A percentile compares a stretch with the other conserved stretches of the same genome.
phyloP scores from a whole-genome alignment of 2,113 vertebrate genomes.

The Dascyllus trimaculatus region DNA sequence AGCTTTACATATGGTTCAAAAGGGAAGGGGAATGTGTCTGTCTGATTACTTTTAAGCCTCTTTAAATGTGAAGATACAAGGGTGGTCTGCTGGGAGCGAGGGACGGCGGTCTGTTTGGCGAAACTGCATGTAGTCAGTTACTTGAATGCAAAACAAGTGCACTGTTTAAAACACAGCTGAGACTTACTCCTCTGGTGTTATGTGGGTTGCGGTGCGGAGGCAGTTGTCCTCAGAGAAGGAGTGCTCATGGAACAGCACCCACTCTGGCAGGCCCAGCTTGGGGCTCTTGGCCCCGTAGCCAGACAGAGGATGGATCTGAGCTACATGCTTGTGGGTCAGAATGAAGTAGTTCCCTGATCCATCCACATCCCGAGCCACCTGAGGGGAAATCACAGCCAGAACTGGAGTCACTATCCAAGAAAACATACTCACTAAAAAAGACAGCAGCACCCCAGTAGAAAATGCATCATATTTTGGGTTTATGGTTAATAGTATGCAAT shows the following conservation, averaged over 20 bases:
- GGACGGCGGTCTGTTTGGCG: background rate
- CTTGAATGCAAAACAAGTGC: background rate
- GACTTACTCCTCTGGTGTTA: conserved; percentile 89
- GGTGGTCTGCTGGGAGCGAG: conserved; percentile 1
- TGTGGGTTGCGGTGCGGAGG: conserved; percentile 85
- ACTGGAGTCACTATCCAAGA: background rate
- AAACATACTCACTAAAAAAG: no score
- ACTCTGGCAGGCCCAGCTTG: conserved; percentile 87
- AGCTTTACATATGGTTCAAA: conserved; percentile 38
- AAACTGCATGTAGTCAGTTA: background rate
- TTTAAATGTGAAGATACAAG: background rate
- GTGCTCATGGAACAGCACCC: conserved; percentile 92
- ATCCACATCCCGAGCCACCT: conserved; percentile 92
- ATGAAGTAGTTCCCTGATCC: conserved; percentile 92
- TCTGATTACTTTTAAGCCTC: conserved; percentile 45
- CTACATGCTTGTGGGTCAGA: conserved; percentile 90
- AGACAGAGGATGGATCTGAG: conserved; percentile 90
- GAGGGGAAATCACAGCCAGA: conserved; percentile 20
- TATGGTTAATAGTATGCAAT: background rate
- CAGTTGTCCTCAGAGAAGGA: conserved; percentile 89
- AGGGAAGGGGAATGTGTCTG: conserved; percentile 42
- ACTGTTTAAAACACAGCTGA: background rate
- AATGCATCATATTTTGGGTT: background rate
- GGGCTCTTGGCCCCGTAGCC: conserved; percentile 80
- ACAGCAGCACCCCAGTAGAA: background rate